phyloP scores from a whole-genome alignment of 2,888 invertebrate genomes.

The Epinotia nisella region DNA sequence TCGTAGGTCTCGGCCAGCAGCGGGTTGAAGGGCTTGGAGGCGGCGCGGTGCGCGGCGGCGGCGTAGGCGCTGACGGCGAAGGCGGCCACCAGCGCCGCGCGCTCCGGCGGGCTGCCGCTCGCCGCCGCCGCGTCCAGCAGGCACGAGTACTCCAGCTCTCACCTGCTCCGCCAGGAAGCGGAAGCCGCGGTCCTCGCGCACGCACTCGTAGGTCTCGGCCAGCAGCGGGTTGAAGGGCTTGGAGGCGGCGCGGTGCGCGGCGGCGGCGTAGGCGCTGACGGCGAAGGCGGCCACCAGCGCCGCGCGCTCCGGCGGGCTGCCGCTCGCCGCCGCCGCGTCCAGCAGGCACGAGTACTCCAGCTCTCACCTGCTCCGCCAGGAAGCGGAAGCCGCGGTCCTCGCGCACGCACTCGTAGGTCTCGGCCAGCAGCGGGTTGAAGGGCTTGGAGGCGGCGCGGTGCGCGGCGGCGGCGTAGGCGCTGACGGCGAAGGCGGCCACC shows the following conservation, averaged over 20 bases:
- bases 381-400: too few relatives aligned
- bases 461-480: constrained; percentile 89
- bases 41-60: constrained; percentile 89
- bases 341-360: too few relatives aligned
- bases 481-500: constrained; percentile 92
- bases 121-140: constrained; percentile 89
- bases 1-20: constrained; percentile 93
- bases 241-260: constrained; percentile 90
- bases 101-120: constrained; percentile 86
- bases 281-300: constrained; percentile 92
- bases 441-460: constrained; percentile 81
- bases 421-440: too few relatives aligned
- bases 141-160: too few relatives aligned
- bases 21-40: constrained; percentile 94
- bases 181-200: constrained; percentile 91
- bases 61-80: constrained; percentile 93
- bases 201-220: constrained; percentile 93
- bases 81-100: constrained; percentile 91
- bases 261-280: constrained; percentile 90
- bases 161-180: constrained; percentile 92
- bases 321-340: constrained; percentile 87
- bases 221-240: constrained; percentile 94
- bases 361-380: too few relatives aligned
- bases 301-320: constrained; percentile 89
- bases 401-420: too few relatives aligned